phyloP scores from a whole-genome alignment of 2,888 invertebrate species.

The Oligia strigilis region DNA sequence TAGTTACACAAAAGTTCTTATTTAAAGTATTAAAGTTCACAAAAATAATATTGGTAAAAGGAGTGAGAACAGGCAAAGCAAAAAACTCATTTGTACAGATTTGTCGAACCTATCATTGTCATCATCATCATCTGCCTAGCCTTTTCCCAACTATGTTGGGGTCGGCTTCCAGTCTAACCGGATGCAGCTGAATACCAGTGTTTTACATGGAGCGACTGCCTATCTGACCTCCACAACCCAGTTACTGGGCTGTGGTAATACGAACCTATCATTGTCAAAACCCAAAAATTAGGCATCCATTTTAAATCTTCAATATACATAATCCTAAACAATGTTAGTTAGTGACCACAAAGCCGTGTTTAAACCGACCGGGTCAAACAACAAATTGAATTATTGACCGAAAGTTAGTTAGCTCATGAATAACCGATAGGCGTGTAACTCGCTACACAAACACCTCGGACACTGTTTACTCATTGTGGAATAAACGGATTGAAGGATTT shows the following conservation, averaged over 20 bases:
- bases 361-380: constrained; percentile 47
- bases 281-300: not conserved
- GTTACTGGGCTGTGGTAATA: no score
- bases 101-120: not conserved
- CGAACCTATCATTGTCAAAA: not conserved
- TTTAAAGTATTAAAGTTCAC: not conserved
- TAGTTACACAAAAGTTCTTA: not conserved
- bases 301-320: not conserved
- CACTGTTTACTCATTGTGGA: constrained; percentile 37
- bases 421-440: constrained; percentile 57
- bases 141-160: no score
- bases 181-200: no score
- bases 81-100: not conserved
- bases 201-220: no score
- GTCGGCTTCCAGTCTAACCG: no score
- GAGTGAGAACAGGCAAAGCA: not conserved
- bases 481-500: constrained; percentile 43
- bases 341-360: constrained; percentile 35
- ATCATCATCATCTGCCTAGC: no score
- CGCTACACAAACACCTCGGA: constrained; percentile 44
- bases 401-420: constrained; percentile 61
- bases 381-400: constrained; percentile 61
- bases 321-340: constrained; percentile 26
- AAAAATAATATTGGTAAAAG: not conserved
- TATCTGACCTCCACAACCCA: no score